Percentiles rank a stretch among this genome's conserved stretches.
These are phyloP conservation scores for Marmota monax DNA, from an alignment of 2,113 vertebrate genomes.

Conservation along the genomic window DNA sequence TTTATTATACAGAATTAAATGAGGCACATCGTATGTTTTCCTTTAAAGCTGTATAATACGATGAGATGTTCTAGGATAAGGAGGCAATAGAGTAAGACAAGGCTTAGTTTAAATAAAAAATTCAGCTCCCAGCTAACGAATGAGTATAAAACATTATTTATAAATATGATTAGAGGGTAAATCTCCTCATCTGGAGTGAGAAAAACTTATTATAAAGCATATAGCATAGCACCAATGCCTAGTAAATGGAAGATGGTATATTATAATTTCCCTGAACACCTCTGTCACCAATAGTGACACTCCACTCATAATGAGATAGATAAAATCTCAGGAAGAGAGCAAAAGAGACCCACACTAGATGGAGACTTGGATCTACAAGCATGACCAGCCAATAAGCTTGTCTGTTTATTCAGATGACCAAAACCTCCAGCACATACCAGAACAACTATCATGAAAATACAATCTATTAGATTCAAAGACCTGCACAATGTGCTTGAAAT, in stretches of 20 bases:
- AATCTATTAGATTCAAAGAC: too few relatives aligned
- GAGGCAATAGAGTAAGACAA: background rate
- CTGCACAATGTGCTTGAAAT: too few relatives aligned
- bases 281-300: background rate
- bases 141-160: background rate
- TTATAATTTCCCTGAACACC: background rate
- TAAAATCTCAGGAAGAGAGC: too few relatives aligned
- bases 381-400: too few relatives aligned
- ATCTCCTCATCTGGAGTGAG: background rate
- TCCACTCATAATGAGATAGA: background rate
- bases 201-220: slow-evolving; percentile 1
- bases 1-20: background rate
- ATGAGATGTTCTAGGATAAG: background rate
- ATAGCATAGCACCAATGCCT: background rate
- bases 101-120: background rate
- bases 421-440: too few relatives aligned
- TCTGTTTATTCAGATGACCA: too few relatives aligned
- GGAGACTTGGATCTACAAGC: too few relatives aligned
- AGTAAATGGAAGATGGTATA: background rate
- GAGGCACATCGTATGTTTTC: background rate
- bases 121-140: background rate
- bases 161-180: background rate
- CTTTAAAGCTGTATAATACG: background rate
- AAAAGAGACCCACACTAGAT: too few relatives aligned
- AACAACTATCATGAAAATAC: too few relatives aligned